Conservation (phyloP, 92 coral and sea anemone species). For the Epizoanthus rinbou region DNA sequence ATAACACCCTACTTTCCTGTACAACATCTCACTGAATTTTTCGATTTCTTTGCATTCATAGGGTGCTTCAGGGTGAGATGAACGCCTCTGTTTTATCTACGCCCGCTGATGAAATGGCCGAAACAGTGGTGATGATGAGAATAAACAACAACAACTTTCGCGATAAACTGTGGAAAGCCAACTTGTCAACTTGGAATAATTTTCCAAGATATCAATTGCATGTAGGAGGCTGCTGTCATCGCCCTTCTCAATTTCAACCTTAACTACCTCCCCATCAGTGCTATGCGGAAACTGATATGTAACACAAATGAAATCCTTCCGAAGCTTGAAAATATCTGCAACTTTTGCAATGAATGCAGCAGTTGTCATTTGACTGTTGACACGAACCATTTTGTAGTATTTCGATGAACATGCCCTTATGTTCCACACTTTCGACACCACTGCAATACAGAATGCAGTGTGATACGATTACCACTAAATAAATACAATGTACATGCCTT, state of each 20-base stretch:
- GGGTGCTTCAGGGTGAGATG: no score
- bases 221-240: conserved; percentile 53
- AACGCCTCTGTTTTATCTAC: no score
- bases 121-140: no score
- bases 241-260: conserved; percentile 54
- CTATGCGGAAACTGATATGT: conserved; percentile 55
- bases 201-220: conserved; percentile 51
- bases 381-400: conserved; percentile 58
- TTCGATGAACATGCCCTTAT: conserved; percentile 51
- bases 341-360: conserved; percentile 55
- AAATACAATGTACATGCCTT: no score
- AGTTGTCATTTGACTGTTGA: conserved; percentile 58
- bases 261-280: conserved; percentile 37
- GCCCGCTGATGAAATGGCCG: no score
- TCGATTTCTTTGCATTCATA: no score
- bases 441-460: conserved; percentile 28
- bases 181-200: conserved; percentile 56
- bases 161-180: no score
- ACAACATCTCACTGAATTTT: no score
- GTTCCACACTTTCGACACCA: conserved; percentile 56
- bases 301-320: conserved; percentile 55
- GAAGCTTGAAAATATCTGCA: conserved; percentile 51
- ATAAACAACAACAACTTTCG: no score
- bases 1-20: no score
- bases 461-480: no score